Base-by-base conservation (phyloP, 2,797 vertebrate genomes). In the Oreochromis mossambicus region DNA sequence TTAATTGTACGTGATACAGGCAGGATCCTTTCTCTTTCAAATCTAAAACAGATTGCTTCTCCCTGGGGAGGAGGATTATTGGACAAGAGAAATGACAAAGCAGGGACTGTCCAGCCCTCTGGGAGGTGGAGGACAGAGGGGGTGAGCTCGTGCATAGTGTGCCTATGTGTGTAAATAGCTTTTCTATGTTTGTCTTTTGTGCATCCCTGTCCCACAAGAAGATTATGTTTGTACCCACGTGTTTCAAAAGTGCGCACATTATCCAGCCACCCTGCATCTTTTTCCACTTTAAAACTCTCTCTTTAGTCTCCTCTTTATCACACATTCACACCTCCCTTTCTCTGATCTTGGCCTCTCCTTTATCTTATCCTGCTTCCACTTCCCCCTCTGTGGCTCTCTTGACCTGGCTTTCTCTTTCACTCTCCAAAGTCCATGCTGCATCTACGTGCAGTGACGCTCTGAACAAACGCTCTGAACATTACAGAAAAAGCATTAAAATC, bases 1-100 rank as follows among this genome's bases (percentile, higher is more conserved):
- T 95, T 96, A 95, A 96, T 95, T 95, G 96, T 95, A 96, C 90
- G 93, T 93, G 95, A 96, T 95, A 94, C 93, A 93, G 93, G 86
- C 93, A 89, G 79, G 88, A 87, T 80, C 89, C 92, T 94, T 96
- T 96, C 93, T 92, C 93, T 93, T 95, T 95, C 90, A 96, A 93
- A 95, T 94, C 93, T 92, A 94, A 96, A 96, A 95, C 95, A 96
- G 96, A 96, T 96, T 96, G 94, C 92, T 94, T 96, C 95, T 95
- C 96, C 91, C 92, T 87, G 84, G 93, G 93, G 92, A 95, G 91
- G 84, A 32, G 93, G 92, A 95, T 96, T 95, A 95, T 85, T 92
- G 87, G 91, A 94, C 93, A 94, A 95, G 89, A 87, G 92, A 87
- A 92, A 92, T 91, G 95, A 95, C 94, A 94, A 95, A 93, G 95